Evolutionary conservation across 2,797 vertebrate genomes (phyloP), one percentile per base, ranked within the genome.

Genomic region (Acrossocheilus fasciatus): DNA sequence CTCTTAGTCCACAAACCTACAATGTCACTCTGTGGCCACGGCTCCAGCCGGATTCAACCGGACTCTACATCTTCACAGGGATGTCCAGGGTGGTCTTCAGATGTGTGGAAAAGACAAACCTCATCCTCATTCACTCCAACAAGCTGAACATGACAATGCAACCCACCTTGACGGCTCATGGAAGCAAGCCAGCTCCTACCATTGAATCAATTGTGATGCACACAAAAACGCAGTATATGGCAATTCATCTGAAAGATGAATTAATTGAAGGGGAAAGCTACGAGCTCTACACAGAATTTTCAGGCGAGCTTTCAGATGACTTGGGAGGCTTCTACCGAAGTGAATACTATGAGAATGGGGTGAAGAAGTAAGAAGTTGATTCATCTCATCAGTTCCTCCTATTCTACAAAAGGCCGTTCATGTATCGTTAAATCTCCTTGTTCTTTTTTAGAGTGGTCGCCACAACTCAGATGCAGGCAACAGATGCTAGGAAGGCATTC

Each of bases 261-360:
- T 94, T 98, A 91, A 8, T 83, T 87, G 26, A 0, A 0, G 87
- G 80, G 72, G 47, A 14, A 43, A 34, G 0, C 12, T 99, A 98
- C 0, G 85, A 87, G 11, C 95, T 99, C 88, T 26, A 70, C 83
- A 97, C 92, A 0, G 0, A 0, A 8, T 98, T 98, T 88, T 18
- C 62, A 0, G 98, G 97, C 4, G 96, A 98, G 87, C 95, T 99
- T 91, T 93, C 96, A 0, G 96, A 97, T 0, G 97, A 98, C 88
- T 94, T 99, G 87, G 94, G 94, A 0, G 98, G 98, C 82, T 99
- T 99, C 94, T 99, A 99, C 92, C 95, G 97, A 89, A 99, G 97
- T 11, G 96, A 97, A 88, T 99, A 98, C 52, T 57, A 57, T 57
- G 96, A 97, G 0, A 81, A 87, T 0, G 3, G 0, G 0, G 50